A percentile compares a stretch with the other conserved stretches of the same genome.
Evolutionary conservation across 1,140 invertebrate species (phyloP).

Genomic region (Cyphomyrmex costatus): DNA sequence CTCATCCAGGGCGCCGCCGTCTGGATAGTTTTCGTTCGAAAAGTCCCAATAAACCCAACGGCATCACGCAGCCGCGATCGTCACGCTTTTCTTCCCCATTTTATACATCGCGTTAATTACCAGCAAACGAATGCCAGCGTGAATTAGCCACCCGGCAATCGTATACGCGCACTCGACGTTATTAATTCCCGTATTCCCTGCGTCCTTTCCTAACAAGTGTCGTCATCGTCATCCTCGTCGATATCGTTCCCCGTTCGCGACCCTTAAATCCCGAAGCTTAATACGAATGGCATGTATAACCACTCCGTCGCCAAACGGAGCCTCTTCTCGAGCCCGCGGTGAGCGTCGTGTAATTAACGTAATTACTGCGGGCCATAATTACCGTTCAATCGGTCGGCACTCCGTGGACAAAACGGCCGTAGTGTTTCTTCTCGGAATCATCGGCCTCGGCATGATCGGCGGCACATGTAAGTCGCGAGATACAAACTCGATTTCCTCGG

Average conservation of each 20-base stretch:
- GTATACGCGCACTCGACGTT: slow-evolving; percentile 32
- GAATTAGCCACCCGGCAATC: slow-evolving; percentile 56
- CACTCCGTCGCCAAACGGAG: not conserved
- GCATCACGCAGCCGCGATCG: no score
- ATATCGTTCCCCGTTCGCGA: not conserved
- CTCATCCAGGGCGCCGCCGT: not conserved
- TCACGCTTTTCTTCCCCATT: not conserved
- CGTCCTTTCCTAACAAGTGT: not conserved
- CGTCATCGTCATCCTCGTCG: slow-evolving; percentile 43
- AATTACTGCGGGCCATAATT: slow-evolving; percentile 73
- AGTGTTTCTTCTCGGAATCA: slow-evolving; percentile 67
- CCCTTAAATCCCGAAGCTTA: not conserved
- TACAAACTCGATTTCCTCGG: slow-evolving; percentile 66
- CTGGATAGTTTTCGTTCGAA: slow-evolving; percentile 18
- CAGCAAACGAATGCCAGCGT: not conserved
- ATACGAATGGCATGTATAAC: not conserved
- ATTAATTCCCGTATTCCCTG: slow-evolving; percentile 54
- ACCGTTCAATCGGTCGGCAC: slow-evolving; percentile 67
- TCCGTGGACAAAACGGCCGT: slow-evolving; percentile 44
- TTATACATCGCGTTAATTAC: slow-evolving; percentile 16
- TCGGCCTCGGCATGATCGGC: slow-evolving; percentile 33
- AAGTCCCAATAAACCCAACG: not conserved
- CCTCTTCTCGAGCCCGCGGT: not conserved
- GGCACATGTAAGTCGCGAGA: slow-evolving; percentile 27
- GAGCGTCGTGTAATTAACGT: slow-evolving; percentile 67